Percentiles rank a stretch among this genome's conserved stretches.
Conservation (phyloP, 2,113 vertebrate species). For the Trichomycterus rosablanca region DNA sequence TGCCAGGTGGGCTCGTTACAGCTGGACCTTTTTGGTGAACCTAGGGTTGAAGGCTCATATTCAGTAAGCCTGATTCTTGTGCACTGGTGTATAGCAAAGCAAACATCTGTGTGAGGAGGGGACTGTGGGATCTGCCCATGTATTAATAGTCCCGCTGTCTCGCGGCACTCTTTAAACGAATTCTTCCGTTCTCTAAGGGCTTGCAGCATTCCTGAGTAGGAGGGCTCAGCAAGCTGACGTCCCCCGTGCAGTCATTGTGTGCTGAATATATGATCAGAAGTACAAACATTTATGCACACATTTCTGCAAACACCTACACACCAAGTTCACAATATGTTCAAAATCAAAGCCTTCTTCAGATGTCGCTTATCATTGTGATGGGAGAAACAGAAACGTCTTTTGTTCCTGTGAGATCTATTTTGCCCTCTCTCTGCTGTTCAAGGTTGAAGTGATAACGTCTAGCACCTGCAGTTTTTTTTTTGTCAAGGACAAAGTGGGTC, state of each 20-base stretch:
- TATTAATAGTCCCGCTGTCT: constrained; percentile 23
- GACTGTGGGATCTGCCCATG: no score
- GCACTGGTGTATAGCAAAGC: no score
- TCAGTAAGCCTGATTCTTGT: no score
- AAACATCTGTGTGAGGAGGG: no score
- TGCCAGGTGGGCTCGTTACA: no score
- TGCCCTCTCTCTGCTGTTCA: constrained; percentile 10
- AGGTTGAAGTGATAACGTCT: constrained; percentile 14
- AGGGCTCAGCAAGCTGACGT: constrained; percentile 11
- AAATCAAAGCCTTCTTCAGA: background rate
- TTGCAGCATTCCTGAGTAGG: constrained; percentile 29
- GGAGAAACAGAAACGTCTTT: background rate
- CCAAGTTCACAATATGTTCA: background rate
- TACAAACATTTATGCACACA: background rate
- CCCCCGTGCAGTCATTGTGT: background rate
- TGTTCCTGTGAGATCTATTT: background rate
- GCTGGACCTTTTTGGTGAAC: no score
- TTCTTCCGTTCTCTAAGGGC: constrained; percentile 27
- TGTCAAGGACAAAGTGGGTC: background rate
- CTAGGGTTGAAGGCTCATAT: no score
- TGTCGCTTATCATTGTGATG: background rate
- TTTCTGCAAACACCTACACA: constrained; percentile 3
- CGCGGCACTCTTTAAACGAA: constrained; percentile 17
- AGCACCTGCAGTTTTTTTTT: constrained; percentile 24
- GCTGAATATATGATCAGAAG: constrained; percentile 6